These are phyloP conservation scores for Campopleginae sp. DNA, from an alignment of 2,888 invertebrate species.

Conservation along the genomic window DNA sequence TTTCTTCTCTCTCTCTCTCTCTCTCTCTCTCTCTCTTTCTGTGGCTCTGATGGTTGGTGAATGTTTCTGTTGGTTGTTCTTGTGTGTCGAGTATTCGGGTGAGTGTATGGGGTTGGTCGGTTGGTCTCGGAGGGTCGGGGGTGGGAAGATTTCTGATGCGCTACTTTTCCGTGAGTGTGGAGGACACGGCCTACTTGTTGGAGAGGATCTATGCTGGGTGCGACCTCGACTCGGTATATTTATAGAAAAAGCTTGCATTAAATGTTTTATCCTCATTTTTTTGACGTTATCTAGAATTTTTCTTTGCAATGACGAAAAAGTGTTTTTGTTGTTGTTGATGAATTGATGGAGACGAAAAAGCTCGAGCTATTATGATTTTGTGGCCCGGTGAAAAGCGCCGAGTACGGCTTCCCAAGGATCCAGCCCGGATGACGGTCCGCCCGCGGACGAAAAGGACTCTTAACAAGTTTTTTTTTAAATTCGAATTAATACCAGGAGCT, in stretches of 20 bases:
- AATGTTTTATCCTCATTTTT: too few relatives aligned
- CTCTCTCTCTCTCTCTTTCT: constrained; percentile 66
- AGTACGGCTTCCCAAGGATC: not conserved
- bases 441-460: not conserved
- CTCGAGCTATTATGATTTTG: not conserved
- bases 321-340: not conserved
- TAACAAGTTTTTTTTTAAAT: not conserved
- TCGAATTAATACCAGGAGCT: too few relatives aligned
- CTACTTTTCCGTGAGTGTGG: constrained; percentile 25
- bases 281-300: not conserved
- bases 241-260: not conserved
- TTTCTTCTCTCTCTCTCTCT: constrained; percentile 66
- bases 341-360: not conserved
- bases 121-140: too few relatives aligned
- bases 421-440: too few relatives aligned
- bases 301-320: not conserved
- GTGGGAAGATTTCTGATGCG: constrained; percentile 38
- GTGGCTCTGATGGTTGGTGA: constrained; percentile 53
- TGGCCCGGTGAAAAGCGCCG: not conserved
- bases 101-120: too few relatives aligned
- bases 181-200: not conserved
- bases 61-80: constrained; percentile 40
- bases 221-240: not conserved
- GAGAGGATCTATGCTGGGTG: not conserved
- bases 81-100: not conserved